These are phyloP conservation scores for Numenius phaeopus DNA, from an alignment of 2,797 vertebrate species.

Conservation along the genomic window DNA sequence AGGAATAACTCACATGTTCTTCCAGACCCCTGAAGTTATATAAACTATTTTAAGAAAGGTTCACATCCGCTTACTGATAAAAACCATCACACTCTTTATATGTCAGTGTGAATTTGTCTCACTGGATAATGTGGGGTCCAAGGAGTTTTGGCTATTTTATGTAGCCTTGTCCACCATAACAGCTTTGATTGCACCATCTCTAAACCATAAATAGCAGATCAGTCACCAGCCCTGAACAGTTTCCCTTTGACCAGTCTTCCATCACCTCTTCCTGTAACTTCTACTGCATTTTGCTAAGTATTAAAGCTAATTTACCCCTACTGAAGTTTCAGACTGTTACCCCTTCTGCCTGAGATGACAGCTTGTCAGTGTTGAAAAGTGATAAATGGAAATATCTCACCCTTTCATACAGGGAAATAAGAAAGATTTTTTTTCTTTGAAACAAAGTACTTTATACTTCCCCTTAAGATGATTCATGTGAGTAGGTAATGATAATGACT, in stretches of 20 bases:
- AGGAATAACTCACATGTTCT: background rate
- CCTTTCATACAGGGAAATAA: conserved; percentile 45
- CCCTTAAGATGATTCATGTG: conserved; percentile 54
- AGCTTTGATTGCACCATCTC: background rate
- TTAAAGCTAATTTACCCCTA: conserved; percentile 46
- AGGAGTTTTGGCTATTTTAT: background rate
- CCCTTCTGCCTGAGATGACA: conserved; percentile 44
- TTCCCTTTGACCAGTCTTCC: background rate
- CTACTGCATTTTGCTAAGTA: conserved; percentile 12
- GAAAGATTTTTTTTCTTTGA: conserved; percentile 47
- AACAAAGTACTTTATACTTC: conserved; percentile 54
- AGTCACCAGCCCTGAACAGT: background rate
- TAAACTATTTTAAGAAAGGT: background rate
- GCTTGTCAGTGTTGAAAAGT: conserved; percentile 46
- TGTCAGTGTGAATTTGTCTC: background rate
- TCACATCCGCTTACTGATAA: background rate
- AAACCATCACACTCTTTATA: background rate
- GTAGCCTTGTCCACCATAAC: background rate
- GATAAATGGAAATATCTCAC: conserved; percentile 47
- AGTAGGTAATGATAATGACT: conserved; percentile 67
- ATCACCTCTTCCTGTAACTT: conserved; percentile 5
- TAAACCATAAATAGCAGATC: background rate
- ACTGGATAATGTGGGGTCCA: background rate
- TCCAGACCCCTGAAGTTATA: background rate
- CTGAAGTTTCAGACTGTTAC: conserved; percentile 28